Evolutionary conservation across 30 jellyfish, hydroid and myxozoan species (phyloP).

Genomic region (Pelagia noctiluca): DNA sequence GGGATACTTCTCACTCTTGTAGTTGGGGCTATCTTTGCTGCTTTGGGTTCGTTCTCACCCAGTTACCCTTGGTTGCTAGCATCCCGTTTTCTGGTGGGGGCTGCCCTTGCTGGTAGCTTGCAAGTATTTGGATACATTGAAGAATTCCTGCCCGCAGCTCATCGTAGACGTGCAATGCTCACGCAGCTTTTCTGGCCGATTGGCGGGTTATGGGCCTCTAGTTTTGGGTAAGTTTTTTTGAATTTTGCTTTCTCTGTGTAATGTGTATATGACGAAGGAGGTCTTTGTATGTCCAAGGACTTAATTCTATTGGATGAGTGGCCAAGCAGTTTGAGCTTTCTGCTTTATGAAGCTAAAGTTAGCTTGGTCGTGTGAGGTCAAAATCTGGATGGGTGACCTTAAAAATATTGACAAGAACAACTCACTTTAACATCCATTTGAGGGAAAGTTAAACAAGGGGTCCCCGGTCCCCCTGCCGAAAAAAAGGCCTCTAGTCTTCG

Average conservation of each 20-base stretch:
- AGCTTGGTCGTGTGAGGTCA: too few relatives aligned
- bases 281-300: too few relatives aligned
- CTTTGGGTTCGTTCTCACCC: slow-evolving; percentile 65
- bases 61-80: slow-evolving; percentile 62
- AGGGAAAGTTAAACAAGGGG: too few relatives aligned
- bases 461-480: too few relatives aligned
- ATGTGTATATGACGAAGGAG: too few relatives aligned
- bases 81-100: slow-evolving; percentile 65
- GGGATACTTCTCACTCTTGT: slow-evolving; percentile 46
- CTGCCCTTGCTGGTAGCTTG: slow-evolving; percentile 72
- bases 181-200: slow-evolving; percentile 72
- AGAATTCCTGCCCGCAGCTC: slow-evolving; percentile 68
- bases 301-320: too few relatives aligned
- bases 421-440: too few relatives aligned
- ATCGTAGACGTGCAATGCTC: slow-evolving; percentile 71
- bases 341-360: too few relatives aligned
- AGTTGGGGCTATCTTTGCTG: slow-evolving; percentile 60
- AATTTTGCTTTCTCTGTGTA: background rate
- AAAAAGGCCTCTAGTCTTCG: too few relatives aligned
- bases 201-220: slow-evolving; percentile 78
- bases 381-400: too few relatives aligned
- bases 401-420: too few relatives aligned
- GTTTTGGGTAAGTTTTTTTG: slow-evolving; percentile 55
- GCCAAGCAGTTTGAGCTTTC: too few relatives aligned
- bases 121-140: slow-evolving; percentile 76